Conservation (phyloP, 1,140 invertebrate genomes). For the Cardiocondyla obscurior region DNA sequence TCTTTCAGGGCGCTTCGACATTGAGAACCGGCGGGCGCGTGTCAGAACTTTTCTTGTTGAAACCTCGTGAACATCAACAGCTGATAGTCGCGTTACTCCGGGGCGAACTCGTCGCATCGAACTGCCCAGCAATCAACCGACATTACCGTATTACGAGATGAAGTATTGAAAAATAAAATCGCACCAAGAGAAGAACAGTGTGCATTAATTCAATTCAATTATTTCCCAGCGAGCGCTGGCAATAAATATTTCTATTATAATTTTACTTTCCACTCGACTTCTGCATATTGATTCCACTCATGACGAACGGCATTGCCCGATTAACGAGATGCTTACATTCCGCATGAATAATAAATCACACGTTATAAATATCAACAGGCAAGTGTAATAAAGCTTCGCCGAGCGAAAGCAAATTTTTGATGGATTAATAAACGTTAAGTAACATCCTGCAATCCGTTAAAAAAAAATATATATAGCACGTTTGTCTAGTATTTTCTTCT, state of each 20-base stretch:
- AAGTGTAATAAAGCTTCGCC: neutral
- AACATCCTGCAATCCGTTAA: neutral
- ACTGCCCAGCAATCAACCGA: too few relatives aligned
- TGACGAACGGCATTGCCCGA: neutral
- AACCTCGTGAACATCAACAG: neutral
- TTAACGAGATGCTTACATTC: slow-evolving; percentile 7
- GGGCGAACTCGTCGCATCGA: too few relatives aligned
- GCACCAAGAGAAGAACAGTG: too few relatives aligned
- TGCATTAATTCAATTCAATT: neutral
- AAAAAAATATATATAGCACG: too few relatives aligned
- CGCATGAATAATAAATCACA: slow-evolving; percentile 41
- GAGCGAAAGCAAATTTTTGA: neutral
- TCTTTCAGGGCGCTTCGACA: neutral
- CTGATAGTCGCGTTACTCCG: neutral
- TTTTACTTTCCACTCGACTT: neutral
- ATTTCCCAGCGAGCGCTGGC: neutral
- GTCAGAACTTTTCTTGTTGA: neutral
- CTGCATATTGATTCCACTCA: neutral
- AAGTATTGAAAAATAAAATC: neutral
- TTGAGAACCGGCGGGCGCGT: neutral
- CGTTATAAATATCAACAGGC: neutral
- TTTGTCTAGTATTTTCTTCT: neutral
- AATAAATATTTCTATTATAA: neutral
- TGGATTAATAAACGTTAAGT: neutral
- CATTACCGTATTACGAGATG: neutral